Evolutionary conservation across 2,797 vertebrate species (phyloP).

Genomic region (Carcharodon carcharias): DNA sequence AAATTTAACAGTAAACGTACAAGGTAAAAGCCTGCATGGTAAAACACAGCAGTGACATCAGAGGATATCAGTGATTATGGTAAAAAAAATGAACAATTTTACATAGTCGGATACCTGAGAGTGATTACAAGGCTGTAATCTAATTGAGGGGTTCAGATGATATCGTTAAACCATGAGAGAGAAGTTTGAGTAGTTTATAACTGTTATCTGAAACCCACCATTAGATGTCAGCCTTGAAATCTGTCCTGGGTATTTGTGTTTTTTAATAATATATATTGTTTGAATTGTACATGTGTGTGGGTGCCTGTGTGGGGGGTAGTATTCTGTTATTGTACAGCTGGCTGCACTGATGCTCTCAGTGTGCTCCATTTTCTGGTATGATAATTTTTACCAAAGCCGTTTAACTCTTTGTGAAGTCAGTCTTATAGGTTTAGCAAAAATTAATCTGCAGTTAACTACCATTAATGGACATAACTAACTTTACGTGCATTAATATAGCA

Average conservation of each 20-base stretch:
- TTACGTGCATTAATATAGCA: background rate
- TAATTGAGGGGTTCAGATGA: constrained; percentile 35
- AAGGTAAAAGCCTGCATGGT: background rate
- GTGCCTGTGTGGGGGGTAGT: constrained; percentile 28
- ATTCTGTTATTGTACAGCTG: constrained; percentile 23
- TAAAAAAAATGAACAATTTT: background rate
- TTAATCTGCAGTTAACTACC: background rate
- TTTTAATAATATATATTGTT: constrained; percentile 37
- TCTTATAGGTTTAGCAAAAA: background rate
- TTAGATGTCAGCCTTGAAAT: constrained; percentile 36
- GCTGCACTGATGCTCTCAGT: background rate
- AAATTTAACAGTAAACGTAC: background rate
- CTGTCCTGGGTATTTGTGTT: constrained; percentile 35
- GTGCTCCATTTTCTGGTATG: background rate
- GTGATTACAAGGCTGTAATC: constrained; percentile 6
- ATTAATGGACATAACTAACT: background rate
- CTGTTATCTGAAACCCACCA: constrained; percentile 35
- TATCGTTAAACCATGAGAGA: constrained; percentile 24
- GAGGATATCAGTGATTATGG: background rate
- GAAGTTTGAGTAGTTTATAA: constrained; percentile 34
- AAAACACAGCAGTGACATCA: background rate
- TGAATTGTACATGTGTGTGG: constrained; percentile 29
- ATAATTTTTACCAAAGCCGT: background rate
- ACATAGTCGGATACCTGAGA: constrained; percentile 27
- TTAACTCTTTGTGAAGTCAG: constrained; percentile 1